Evolutionary conservation across 2,113 vertebrate genomes (phyloP).

Genomic region (Tiliqua scincoides): DNA sequence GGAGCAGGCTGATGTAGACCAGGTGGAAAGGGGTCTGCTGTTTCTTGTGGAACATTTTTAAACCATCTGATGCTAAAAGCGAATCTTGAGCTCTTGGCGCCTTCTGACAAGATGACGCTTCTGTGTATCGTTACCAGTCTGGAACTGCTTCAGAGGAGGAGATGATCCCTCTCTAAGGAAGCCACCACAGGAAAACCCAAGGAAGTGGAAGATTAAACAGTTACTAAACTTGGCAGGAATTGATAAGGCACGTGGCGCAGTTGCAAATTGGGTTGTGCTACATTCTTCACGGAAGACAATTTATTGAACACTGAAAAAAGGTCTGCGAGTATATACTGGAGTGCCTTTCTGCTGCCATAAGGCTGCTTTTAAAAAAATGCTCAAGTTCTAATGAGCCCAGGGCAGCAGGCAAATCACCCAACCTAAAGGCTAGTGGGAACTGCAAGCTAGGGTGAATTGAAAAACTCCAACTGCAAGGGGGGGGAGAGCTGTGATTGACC

Average conservation of each 20-base stretch:
- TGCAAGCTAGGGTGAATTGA: background rate
- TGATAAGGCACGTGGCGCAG: background rate
- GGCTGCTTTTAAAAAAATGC: background rate
- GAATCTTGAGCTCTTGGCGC: background rate
- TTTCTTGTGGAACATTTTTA: background rate
- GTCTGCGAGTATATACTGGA: background rate
- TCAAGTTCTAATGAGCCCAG: background rate
- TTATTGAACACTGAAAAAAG: background rate
- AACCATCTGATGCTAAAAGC: background rate
- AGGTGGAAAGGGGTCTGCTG: background rate
- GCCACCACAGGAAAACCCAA: background rate
- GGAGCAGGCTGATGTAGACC: background rate
- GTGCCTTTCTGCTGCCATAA: background rate
- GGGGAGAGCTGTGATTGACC: background rate
- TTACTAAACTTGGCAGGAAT: background rate
- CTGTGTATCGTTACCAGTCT: background rate
- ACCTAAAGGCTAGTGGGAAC: rapidly evolving
- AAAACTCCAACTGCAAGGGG: background rate
- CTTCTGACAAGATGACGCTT: background rate
- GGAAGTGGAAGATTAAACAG: background rate
- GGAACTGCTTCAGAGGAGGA: slow-evolving; percentile 8
- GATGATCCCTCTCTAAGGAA: background rate
- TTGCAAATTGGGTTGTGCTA: rapidly evolving
- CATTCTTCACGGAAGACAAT: background rate
- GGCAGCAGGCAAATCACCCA: too few relatives aligned